Evolutionary conservation across 2,113 vertebrate genomes (phyloP).

Genomic region (Vicugna pacos): DNA sequence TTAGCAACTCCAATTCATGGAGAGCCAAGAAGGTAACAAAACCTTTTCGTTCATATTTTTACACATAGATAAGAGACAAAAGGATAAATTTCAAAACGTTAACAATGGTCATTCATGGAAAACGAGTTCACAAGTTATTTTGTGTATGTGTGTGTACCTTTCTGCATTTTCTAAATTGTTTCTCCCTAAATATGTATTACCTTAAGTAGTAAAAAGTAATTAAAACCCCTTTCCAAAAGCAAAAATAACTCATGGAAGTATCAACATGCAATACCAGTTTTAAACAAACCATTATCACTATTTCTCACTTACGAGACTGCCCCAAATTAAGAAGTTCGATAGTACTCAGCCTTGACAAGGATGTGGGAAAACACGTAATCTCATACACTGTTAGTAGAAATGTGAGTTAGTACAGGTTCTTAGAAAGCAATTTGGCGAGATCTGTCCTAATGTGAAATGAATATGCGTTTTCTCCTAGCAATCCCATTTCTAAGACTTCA

Average conservation of each 20-base stretch:
- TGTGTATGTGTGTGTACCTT: not conserved
- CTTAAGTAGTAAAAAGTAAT: not conserved
- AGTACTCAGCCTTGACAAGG: not conserved
- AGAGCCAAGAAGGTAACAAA: not conserved
- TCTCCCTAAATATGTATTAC: not conserved
- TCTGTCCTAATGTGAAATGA: not conserved
- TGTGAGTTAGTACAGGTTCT: not conserved
- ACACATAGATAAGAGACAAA: not conserved
- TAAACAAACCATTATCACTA: not conserved
- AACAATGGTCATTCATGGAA: not conserved
- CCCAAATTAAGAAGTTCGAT: constrained; percentile 4
- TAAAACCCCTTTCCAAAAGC: not conserved
- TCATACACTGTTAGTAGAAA: not conserved
- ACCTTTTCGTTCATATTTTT: not conserved
- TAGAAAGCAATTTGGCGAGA: not conserved
- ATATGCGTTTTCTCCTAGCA: not conserved
- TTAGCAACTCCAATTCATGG: not conserved
- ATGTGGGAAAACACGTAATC: not conserved
- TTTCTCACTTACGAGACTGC: not conserved
- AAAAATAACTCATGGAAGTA: not conserved
- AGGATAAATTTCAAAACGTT: not conserved
- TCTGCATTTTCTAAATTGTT: not conserved
- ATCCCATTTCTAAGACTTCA: not conserved
- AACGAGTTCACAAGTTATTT: not conserved
- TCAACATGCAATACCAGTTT: not conserved